Percentiles rank a stretch among this genome's conserved stretches.
Evolutionary conservation across 1,140 invertebrate genomes (phyloP).

Genomic region (Neoseiulus cucumeris): DNA sequence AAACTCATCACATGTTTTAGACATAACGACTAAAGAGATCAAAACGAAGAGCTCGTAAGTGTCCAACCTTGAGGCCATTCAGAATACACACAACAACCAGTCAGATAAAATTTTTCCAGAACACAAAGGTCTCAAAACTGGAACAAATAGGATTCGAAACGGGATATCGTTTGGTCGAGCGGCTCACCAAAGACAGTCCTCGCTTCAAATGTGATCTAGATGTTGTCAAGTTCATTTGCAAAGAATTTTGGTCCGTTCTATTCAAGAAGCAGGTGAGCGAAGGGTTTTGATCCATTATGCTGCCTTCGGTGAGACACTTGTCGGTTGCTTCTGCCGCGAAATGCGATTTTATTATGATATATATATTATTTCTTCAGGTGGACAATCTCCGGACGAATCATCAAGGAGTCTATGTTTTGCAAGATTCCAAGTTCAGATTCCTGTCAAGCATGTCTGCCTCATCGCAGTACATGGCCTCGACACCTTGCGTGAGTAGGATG

Average conservation of each 20-base stretch:
- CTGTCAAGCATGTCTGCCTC: constrained; percentile 64
- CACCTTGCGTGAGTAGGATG: constrained; percentile 44
- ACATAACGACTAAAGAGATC: too few relatives aligned
- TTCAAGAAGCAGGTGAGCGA: constrained; percentile 64
- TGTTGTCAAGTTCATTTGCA: constrained; percentile 96
- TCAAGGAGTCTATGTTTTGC: constrained; percentile 92
- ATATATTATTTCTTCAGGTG: constrained; percentile 31
- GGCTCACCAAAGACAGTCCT: constrained; percentile 69
- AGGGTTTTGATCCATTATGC: too few relatives aligned
- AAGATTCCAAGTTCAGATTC: constrained; percentile 84
- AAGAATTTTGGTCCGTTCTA: constrained; percentile 88
- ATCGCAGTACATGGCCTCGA: constrained; percentile 73
- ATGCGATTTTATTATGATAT: too few relatives aligned
- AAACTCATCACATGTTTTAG: too few relatives aligned
- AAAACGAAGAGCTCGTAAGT: too few relatives aligned
- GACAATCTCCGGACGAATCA: constrained; percentile 97
- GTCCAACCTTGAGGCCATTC: too few relatives aligned
- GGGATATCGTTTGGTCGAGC: constrained; percentile 76
- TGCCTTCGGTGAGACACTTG: too few relatives aligned
- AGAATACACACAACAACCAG: background rate
- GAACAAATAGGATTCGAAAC: constrained; percentile 80
- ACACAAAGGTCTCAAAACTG: constrained; percentile 42
- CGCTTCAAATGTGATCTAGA: constrained; percentile 94
- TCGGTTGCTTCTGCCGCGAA: too few relatives aligned
- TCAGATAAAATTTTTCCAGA: background rate